A percentile compares a stretch with the other conserved stretches of the same genome.
Evolutionary conservation across 2,888 invertebrate genomes (phyloP).

Genomic region (Autographa gamma): DNA sequence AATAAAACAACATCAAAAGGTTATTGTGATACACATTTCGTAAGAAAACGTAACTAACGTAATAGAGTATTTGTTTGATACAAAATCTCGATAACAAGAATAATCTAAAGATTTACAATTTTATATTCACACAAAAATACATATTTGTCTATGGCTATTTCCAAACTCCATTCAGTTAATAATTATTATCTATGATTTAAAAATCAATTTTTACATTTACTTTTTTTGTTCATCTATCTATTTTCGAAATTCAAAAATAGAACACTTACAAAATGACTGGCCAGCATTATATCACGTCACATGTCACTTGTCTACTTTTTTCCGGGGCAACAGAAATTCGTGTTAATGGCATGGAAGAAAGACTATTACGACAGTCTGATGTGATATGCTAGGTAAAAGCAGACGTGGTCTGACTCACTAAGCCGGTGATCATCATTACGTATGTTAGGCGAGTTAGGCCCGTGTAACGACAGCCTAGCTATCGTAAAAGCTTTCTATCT

Average conservation of each 20-base stretch:
- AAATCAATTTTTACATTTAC: no score
- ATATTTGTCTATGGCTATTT: no score
- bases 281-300: no score
- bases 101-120: no score
- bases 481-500: slow-evolving; percentile 2
- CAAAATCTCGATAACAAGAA: no score
- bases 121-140: no score
- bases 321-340: slow-evolving; percentile 37
- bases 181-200: no score
- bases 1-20: neutral
- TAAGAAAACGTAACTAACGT: neutral
- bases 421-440: slow-evolving; percentile 34
- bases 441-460: slow-evolving; percentile 30
- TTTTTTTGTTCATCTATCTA: no score
- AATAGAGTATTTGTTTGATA: neutral
- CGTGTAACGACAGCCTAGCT: slow-evolving; percentile 2
- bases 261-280: neutral
- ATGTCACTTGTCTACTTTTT: slow-evolving; percentile 30
- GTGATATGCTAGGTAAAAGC: slow-evolving; percentile 52
- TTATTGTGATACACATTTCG: neutral
- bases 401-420: slow-evolving; percentile 32
- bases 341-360: slow-evolving; percentile 57
- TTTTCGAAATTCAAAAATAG: neutral
- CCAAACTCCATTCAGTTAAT: no score
- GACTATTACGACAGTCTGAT: slow-evolving; percentile 52